Conservation (phyloP, 2,888 invertebrate genomes). For the Eupeodes luniger region DNA sequence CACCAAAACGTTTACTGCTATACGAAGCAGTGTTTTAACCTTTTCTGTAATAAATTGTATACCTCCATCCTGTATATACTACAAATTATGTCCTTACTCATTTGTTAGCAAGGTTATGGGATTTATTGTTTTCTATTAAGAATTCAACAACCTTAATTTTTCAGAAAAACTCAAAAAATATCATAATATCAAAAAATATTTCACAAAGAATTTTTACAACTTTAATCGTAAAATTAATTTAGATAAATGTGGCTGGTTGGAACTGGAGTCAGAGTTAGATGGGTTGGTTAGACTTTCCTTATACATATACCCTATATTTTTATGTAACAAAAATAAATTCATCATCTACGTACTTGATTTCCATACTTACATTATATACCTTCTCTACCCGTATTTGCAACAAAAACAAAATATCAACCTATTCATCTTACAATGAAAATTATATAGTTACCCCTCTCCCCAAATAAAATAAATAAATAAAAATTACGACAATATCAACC, state of each 20-base stretch:
- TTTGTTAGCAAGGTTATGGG: too few species aligned
- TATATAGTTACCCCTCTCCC: neutral
- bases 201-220: neutral
- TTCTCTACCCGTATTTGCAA: neutral
- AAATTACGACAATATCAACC: constrained; percentile 13
- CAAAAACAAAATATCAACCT: neutral
- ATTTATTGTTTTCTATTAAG: too few species aligned
- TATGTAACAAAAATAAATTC: neutral
- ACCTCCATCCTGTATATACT: too few species aligned
- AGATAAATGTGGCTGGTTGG: neutral
- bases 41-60: too few species aligned
- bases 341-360: constrained; percentile 1
- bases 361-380: neutral
- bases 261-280: neutral
- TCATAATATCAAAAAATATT: neutral
- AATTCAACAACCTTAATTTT: neutral
- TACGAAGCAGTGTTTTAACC: too few species aligned
- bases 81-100: too few species aligned
- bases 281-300: neutral
- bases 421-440: neutral
- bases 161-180: neutral
- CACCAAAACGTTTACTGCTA: too few species aligned
- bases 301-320: neutral
- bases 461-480: neutral
- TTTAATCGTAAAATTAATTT: constrained; percentile 11